phyloP scores from a whole-genome alignment of 2,888 invertebrate genomes.

The Drosophila fungiperda region DNA sequence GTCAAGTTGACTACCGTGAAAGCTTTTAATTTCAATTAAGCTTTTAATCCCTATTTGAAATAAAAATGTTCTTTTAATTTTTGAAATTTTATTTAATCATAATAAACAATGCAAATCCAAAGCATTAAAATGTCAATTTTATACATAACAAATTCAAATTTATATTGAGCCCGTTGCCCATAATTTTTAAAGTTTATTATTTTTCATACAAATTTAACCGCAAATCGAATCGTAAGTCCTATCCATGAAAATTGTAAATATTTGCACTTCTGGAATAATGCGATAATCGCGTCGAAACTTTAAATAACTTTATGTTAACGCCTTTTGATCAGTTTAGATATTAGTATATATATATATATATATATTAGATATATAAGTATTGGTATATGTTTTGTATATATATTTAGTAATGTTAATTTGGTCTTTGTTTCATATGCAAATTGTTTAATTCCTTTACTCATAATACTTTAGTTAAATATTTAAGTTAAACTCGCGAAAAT shows the following conservation, averaged over 20 bases:
- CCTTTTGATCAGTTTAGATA: slow-evolving; percentile 41
- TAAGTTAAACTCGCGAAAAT: slow-evolving; percentile 70
- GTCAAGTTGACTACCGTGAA: not conserved
- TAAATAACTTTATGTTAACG: slow-evolving; percentile 57
- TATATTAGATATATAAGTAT: slow-evolving; percentile 38
- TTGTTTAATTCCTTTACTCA: slow-evolving; percentile 40
- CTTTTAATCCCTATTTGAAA: not conserved
- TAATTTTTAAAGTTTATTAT: slow-evolving; percentile 27
- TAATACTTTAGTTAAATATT: slow-evolving; percentile 57
- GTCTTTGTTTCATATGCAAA: slow-evolving; percentile 65
- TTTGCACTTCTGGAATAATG: slow-evolving; percentile 53
- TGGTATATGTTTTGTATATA: slow-evolving; percentile 57
- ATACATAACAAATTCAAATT: slow-evolving; percentile 44
- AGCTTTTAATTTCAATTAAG: not conserved
- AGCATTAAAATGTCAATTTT: slow-evolving; percentile 72
- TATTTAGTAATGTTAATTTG: slow-evolving; percentile 61
- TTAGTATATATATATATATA: slow-evolving; percentile 30
- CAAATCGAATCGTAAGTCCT: slow-evolving; percentile 31
- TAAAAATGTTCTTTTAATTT: not conserved
- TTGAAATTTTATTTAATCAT: slow-evolving; percentile 58
- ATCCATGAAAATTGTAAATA: slow-evolving; percentile 55
- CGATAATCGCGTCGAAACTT: slow-evolving; percentile 43
- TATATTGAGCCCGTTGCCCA: slow-evolving; percentile 21
- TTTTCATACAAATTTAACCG: slow-evolving; percentile 12
- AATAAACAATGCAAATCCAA: slow-evolving; percentile 77